phyloP scores from a whole-genome alignment of 2,888 invertebrate genomes.

The Therioaphis trifolii region DNA sequence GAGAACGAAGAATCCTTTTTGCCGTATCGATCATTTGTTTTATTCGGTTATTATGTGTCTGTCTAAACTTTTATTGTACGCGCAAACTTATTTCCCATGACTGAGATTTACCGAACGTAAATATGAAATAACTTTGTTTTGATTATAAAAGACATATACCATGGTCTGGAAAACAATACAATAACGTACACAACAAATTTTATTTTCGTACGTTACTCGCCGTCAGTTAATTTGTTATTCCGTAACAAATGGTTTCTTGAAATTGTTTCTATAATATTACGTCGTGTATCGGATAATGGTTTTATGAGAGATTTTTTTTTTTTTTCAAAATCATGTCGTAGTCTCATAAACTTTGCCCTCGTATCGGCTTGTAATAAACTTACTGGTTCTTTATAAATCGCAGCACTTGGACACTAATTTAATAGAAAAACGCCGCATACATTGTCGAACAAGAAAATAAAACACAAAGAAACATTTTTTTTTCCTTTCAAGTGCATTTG shows the following conservation, averaged over 20 bases:
- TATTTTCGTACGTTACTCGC: slow-evolving; percentile 2
- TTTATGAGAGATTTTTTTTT: not conserved
- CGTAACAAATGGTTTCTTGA: not conserved
- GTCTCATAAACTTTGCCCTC: no score
- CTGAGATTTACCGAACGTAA: slow-evolving; percentile 26
- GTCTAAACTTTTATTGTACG: slow-evolving; percentile 31
- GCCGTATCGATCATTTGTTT: slow-evolving; percentile 11
- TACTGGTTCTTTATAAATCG: no score
- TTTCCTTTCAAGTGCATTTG: no score
- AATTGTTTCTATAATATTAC: not conserved
- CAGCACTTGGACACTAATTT: no score
- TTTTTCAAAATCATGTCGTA: not conserved
- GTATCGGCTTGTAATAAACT: no score
- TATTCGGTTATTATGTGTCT: slow-evolving; percentile 27
- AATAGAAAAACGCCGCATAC: no score
- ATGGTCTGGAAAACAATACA: not conserved
- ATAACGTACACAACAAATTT: not conserved
- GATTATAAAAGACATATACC: slow-evolving; percentile 22
- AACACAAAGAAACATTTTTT: no score
- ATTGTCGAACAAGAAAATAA: no score
- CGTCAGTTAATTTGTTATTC: no score
- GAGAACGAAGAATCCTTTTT: not conserved
- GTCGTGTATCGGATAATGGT: not conserved
- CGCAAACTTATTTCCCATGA: slow-evolving; percentile 9
- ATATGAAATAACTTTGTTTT: slow-evolving; percentile 45